These are phyloP conservation scores for Parnassius mnemosyne DNA, from an alignment of 2,888 invertebrate species.

Conservation along the genomic window DNA sequence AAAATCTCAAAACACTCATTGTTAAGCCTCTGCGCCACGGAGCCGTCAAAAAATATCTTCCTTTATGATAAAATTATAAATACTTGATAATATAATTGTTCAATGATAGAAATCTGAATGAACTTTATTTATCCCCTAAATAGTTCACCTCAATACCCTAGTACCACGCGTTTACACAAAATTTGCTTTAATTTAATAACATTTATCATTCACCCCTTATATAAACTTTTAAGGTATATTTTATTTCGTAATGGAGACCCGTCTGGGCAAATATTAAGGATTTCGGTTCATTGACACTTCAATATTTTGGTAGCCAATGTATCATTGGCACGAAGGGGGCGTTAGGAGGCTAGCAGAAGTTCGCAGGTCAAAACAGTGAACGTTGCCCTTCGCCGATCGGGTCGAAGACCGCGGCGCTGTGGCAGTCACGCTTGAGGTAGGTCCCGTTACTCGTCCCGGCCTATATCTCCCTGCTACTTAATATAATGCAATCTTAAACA, in stretches of 20 bases:
- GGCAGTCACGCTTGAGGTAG: constrained; percentile 51
- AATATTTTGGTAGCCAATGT: constrained; percentile 36
- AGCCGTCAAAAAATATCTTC: too few species aligned
- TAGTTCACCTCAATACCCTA: too few species aligned
- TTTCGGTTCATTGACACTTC: constrained; percentile 31
- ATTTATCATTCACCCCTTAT: too few species aligned
- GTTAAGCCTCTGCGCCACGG: too few species aligned
- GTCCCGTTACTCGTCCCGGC: constrained; percentile 60
- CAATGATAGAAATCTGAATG: too few species aligned
- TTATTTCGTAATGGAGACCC: constrained; percentile 18
- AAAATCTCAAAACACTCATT: too few species aligned
- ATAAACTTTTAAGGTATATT: not conserved
- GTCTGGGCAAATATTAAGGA: constrained; percentile 10
- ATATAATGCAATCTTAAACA: too few species aligned
- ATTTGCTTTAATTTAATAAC: too few species aligned
- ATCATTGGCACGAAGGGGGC: constrained; percentile 49
- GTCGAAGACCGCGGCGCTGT: constrained; percentile 48
- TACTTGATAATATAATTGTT: not conserved
- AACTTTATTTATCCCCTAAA: too few species aligned
- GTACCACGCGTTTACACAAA: too few species aligned
- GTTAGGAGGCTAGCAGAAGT: constrained; percentile 56
- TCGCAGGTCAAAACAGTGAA: constrained; percentile 68
- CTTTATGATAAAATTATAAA: too few species aligned
- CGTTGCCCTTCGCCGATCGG: constrained; percentile 59
- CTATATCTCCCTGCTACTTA: constrained; percentile 48